phyloP scores from a whole-genome alignment of 2,797 vertebrate species.

The Phyllotis vaccarum region DNA sequence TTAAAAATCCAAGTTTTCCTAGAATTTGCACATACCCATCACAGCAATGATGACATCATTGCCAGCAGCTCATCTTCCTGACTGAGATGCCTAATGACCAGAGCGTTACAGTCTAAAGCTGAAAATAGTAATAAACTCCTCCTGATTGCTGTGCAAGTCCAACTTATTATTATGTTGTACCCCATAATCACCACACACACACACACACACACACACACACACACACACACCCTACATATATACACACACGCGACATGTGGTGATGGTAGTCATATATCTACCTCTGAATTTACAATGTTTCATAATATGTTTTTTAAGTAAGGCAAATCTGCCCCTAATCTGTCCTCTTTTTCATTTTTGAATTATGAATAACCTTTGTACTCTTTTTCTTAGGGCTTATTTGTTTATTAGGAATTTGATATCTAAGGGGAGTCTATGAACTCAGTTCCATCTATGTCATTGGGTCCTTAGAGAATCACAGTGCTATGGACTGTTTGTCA shows the following conservation, averaged over 20 bases:
- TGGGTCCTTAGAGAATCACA: background rate
- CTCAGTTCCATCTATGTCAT: background rate
- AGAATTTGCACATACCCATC: background rate
- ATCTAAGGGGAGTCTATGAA: background rate
- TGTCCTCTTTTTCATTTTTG: background rate
- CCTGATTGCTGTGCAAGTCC: background rate
- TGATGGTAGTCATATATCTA: background rate
- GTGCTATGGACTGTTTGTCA: background rate
- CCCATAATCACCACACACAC: background rate
- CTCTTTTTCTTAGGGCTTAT: background rate
- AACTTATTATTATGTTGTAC: background rate
- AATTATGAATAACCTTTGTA: slow-evolving; percentile 34
- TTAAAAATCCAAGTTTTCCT: background rate
- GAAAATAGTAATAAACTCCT: background rate
- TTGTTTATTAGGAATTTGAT: background rate
- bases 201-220: background rate
- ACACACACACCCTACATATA: too few relatives aligned
- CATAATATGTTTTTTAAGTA: background rate
- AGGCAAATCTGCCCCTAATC: background rate
- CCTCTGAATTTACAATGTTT: background rate
- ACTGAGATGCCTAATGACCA: background rate
- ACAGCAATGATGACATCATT: background rate
- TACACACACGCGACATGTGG: background rate
- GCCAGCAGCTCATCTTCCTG: background rate
- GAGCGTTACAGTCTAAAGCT: background rate